Evolutionary conservation across 1,140 invertebrate species (phyloP), one percentile per base, ranked within the genome.

Genomic region (Drosophila pseudoananassae): DNA sequence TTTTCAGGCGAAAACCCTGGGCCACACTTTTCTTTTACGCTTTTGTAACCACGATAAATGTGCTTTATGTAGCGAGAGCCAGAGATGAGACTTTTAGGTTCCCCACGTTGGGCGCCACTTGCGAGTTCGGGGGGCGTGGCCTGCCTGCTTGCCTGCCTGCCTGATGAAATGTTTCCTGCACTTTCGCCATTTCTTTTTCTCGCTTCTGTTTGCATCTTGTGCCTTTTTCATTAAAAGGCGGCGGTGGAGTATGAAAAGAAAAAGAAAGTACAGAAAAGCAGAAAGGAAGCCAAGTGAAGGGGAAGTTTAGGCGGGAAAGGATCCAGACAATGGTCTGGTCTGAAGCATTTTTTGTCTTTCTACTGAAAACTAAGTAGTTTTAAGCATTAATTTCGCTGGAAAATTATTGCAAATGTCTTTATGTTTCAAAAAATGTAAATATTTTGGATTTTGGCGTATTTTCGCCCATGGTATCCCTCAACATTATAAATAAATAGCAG

Each of bases 21-120:
- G 82, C 82, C 83, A 78, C 82, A 87, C 78, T 88, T 87, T 87
- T 87, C 83, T 88, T 87, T 87, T 87, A 88, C 83, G 83, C 83
- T 83, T 87, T 87, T 87, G 78, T 87, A 87, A 83, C 83, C 83
- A 88, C 83, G 83, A 87, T 87, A 83, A 87, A 87, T 87, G 83
- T 88, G 83, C 83, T 87, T 87, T 88, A 87, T 87, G 83, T 87
- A 72, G 78, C 82, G 75, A 78, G 50, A 70, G 70, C 73, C 33
- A 47, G 56, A 50, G 51, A 53, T 51, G 65, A 59, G 65, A 40
- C 33, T 15, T 14, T 40, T 51, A 15, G 51, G 36, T 12, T 33
- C 12, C n/a, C 23, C 25, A 9, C 15, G 17, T 29, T 40, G 27
- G 12, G 47, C 8, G 23, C n/a, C 20, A 20, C 27, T 25, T 52